Conservation (phyloP, 2,888 invertebrate species). For the Zygothrica quintamaculata region DNA sequence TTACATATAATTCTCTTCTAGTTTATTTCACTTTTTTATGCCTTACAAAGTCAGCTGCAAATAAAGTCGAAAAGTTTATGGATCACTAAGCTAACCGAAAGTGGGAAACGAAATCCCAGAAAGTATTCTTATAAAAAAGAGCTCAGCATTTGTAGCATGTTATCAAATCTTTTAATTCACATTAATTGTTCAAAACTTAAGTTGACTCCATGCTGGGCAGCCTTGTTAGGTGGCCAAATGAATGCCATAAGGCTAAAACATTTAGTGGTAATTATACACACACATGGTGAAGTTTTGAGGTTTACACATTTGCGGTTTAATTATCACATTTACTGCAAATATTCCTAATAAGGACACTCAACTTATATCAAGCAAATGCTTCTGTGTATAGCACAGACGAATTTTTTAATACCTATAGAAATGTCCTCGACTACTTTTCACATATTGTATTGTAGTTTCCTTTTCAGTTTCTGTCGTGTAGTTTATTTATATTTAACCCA, state of each 20-base stretch:
- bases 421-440: constrained; percentile 20
- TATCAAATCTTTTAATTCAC: constrained; percentile 71
- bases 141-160: constrained; percentile 46
- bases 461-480: no score
- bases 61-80: constrained; percentile 66
- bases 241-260: constrained; percentile 49
- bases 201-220: constrained; percentile 51
- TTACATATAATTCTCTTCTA: constrained; percentile 2
- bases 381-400: no score
- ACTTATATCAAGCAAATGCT: no score
- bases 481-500: no score
- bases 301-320: constrained; percentile 24
- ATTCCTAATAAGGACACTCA: no score
- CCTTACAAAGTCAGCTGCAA: constrained; percentile 50
- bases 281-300: constrained; percentile 53
- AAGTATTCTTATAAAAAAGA: no score
- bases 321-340: no score
- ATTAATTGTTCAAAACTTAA: constrained; percentile 58
- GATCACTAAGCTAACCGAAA: constrained; percentile 5
- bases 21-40: constrained; percentile 18
- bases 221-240: constrained; percentile 15
- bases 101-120: no score
- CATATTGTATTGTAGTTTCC: no score
- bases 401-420: no score
- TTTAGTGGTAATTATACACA: constrained; percentile 46